Conservation (phyloP, 1,140 invertebrate genomes). For the Eumeta japonica region DNA sequence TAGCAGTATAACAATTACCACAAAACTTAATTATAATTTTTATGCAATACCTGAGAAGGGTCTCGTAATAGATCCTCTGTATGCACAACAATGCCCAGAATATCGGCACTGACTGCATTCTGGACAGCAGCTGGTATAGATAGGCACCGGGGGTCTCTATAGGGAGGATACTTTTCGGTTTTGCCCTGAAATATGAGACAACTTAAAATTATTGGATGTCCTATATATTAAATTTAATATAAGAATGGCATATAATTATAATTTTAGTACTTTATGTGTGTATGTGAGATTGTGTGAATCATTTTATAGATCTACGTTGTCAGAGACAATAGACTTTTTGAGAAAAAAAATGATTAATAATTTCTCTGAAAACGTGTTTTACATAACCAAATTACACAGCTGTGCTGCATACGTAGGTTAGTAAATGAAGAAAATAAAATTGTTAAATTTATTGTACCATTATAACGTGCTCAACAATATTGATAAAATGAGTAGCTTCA, state of each 20-base stretch:
- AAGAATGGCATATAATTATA: not conserved
- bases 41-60: constrained; percentile 62
- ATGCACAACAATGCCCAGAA: constrained; percentile 87
- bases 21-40: not conserved
- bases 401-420: too few species aligned
- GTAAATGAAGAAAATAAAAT: too few species aligned
- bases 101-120: constrained; percentile 75
- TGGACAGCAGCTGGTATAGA: constrained; percentile 78
- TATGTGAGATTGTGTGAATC: too few species aligned
- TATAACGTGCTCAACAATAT: too few species aligned
- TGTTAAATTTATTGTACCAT: too few species aligned
- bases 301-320: too few species aligned
- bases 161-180: constrained; percentile 76
- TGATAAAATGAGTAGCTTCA: too few species aligned
- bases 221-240: not conserved
- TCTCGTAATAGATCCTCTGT: constrained; percentile 88
- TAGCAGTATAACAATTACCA: too few species aligned
- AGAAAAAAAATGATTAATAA: too few species aligned
- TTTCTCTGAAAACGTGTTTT: too few species aligned
- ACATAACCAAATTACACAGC: too few species aligned
- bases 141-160: constrained; percentile 80
- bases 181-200: constrained; percentile 63
- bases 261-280: not conserved
- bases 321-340: too few species aligned
- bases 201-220: not conserved